Conservation (phyloP, 2,797 vertebrate species). For the Acanthornis magna region DNA sequence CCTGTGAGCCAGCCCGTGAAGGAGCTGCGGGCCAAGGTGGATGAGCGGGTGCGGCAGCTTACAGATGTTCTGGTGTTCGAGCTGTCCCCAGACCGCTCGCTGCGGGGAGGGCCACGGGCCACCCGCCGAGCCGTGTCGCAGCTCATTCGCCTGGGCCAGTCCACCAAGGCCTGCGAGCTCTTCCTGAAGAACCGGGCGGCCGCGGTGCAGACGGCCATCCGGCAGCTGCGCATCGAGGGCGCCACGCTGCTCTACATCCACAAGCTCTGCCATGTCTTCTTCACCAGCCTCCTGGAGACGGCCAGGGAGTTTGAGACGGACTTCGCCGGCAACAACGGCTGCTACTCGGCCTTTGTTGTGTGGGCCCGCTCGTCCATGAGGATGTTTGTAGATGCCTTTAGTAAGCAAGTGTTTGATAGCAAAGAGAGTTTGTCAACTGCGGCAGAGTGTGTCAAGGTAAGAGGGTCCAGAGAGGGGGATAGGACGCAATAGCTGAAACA, state of each 20-base stretch:
- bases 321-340: constrained; percentile 91
- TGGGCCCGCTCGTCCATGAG: constrained; percentile 91
- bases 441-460: constrained; percentile 90
- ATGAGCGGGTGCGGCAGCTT: constrained; percentile 89
- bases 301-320: constrained; percentile 95
- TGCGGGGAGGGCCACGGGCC: constrained; percentile 91
- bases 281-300: constrained; percentile 94
- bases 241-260: constrained; percentile 97
- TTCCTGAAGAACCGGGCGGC: constrained; percentile 92
- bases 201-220: constrained; percentile 91
- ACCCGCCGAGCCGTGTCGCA: constrained; percentile 94
- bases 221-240: constrained; percentile 95
- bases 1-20: constrained; percentile 83
- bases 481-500: not conserved
- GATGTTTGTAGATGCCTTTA: constrained; percentile 97
- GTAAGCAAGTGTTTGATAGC: constrained; percentile 97
- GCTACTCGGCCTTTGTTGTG: constrained; percentile 96
- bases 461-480: not conserved
- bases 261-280: constrained; percentile 98
- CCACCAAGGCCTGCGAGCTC: constrained; percentile 95
- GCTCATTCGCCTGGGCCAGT: constrained; percentile 93
- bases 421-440: constrained; percentile 96
- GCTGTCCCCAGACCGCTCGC: constrained; percentile 90
- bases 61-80: constrained; percentile 96
- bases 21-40: constrained; percentile 87